A percentile compares a stretch with the other conserved stretches of the same genome.
These are phyloP conservation scores for Drosophila nigrodunni DNA, from an alignment of 1,140 invertebrate genomes.

Conservation along the genomic window DNA sequence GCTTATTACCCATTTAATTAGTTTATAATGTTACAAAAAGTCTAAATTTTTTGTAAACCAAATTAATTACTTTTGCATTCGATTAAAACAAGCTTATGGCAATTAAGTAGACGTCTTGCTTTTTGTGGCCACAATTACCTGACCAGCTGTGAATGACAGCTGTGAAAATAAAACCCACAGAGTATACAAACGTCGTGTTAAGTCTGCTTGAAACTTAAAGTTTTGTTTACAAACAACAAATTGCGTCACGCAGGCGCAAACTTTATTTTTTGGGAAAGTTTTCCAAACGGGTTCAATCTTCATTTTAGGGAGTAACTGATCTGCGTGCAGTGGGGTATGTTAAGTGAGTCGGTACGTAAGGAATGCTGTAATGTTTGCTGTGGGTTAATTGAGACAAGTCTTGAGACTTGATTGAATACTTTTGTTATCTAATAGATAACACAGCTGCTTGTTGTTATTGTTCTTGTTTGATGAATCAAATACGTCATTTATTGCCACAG, in stretches of 20 bases:
- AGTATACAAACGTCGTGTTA: conserved; percentile 29
- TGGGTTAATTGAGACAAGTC: conserved; percentile 19
- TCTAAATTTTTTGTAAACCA: no score
- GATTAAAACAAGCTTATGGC: no score
- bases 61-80: no score
- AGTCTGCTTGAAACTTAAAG: neutral
- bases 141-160: neutral
- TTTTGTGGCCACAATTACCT: no score
- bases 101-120: no score
- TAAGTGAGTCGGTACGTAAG: neutral
- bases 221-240: conserved; percentile 46
- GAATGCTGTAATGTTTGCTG: conserved; percentile 16
- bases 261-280: conserved; percentile 29
- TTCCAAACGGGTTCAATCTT: conserved; percentile 13
- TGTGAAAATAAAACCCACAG: neutral
- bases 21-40: no score
- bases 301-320: neutral
- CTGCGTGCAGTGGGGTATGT: conserved; percentile 15
- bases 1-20: no score
- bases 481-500: conserved; percentile 37
- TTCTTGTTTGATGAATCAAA: conserved; percentile 44
- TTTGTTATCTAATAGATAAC: conserved; percentile 53
- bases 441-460: conserved; percentile 19
- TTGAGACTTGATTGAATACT: conserved; percentile 41
- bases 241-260: conserved; percentile 55